Evolutionary conservation across 2,888 invertebrate species (phyloP).

Genomic region (Itoplectis maculator): DNA sequence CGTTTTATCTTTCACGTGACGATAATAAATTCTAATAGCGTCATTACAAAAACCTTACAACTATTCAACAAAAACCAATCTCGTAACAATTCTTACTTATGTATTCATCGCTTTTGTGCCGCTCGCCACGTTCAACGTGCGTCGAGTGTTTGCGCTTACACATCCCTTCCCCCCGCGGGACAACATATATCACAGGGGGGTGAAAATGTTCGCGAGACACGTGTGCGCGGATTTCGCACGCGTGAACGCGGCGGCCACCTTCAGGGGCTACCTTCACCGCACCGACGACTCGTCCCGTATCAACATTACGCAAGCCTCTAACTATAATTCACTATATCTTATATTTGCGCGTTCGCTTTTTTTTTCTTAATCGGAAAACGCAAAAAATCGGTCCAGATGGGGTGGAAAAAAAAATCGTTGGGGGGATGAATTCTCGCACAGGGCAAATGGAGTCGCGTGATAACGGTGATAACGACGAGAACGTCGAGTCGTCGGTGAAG

Average conservation of each 20-base stretch:
- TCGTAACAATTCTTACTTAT: constrained; percentile 80
- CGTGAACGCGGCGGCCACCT: constrained; percentile 15
- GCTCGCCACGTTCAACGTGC: constrained; percentile 37
- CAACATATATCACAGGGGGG: neutral
- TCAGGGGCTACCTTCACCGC: neutral
- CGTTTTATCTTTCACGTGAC: constrained; percentile 66
- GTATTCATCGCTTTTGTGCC: constrained; percentile 62
- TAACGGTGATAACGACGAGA: constrained; percentile 3
- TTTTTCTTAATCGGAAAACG: too few species aligned
- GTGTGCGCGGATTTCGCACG: constrained; percentile 9
- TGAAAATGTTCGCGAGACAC: neutral
- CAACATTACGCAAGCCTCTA: constrained; percentile 7
- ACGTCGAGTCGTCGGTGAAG: constrained; percentile 29
- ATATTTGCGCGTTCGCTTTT: neutral
- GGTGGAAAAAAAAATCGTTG: neutral
- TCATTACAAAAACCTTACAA: constrained; percentile 83
- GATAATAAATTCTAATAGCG: constrained; percentile 80
- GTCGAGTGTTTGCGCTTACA: constrained; percentile 30
- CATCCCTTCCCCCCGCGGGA: constrained; percentile 5
- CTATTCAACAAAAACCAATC: constrained; percentile 83
- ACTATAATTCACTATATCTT: neutral
- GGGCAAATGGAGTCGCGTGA: neutral
- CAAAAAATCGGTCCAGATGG: too few species aligned
- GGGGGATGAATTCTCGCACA: neutral
- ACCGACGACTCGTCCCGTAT: constrained; percentile 20